These are phyloP conservation scores for Calcarius ornatus DNA, from an alignment of 2,113 vertebrate species.

Conservation along the genomic window DNA sequence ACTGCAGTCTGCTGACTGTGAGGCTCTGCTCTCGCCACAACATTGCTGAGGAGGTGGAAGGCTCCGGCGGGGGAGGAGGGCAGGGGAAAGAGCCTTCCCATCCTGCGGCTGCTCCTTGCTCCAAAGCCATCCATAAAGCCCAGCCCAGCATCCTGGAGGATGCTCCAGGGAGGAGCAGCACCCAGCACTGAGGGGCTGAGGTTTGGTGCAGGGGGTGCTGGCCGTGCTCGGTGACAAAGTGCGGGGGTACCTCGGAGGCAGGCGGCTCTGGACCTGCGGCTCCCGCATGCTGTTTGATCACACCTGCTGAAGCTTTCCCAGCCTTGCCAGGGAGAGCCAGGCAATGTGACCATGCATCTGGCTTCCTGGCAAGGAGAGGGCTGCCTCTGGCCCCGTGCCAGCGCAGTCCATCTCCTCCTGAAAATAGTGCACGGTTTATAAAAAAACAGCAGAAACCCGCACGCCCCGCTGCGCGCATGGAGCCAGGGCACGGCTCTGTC, in stretches of 20 bases:
- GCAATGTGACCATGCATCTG: conserved; percentile 71
- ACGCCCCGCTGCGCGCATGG: fast-evolving
- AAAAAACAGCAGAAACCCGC: background rate
- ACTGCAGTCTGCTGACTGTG: conserved; percentile 58
- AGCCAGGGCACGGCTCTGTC: background rate
- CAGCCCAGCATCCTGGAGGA: background rate
- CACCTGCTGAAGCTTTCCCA: conserved; percentile 70
- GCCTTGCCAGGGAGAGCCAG: conserved; percentile 63
- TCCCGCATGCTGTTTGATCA: conserved; percentile 63
- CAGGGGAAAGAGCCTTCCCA: background rate
- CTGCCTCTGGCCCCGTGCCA: conserved; percentile 33
- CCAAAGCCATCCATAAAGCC: background rate
- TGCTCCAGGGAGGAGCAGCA: background rate
- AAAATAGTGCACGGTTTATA: background rate
- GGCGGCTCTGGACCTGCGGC: conserved; percentile 37
- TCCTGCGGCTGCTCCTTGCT: conserved; percentile 28
- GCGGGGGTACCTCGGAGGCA: background rate
- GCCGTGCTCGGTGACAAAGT: background rate
- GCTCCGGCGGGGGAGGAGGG: background rate
- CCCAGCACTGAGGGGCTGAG: background rate
- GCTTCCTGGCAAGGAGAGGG: conserved; percentile 63
- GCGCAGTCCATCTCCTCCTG: conserved; percentile 41
- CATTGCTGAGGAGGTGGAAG: conserved; percentile 67
- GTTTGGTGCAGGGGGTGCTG: fast-evolving
- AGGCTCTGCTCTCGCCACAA: conserved; percentile 38